A percentile compares a stretch with the other conserved stretches of the same genome.
Conservation (phyloP, 1,140 invertebrate genomes). For the Zeugodacus cucurbitae region DNA sequence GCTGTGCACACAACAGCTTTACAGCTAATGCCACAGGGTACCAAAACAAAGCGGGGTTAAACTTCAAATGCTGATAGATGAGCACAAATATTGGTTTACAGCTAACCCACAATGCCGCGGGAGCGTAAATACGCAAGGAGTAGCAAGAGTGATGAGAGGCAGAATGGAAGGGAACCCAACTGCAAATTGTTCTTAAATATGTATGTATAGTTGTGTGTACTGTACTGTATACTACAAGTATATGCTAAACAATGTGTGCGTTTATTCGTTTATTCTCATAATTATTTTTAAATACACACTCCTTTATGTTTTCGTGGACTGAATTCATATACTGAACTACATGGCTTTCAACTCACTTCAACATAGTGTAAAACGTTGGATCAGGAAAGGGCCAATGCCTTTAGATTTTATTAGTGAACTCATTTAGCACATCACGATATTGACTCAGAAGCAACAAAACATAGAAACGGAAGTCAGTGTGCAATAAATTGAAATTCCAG, state of each 20-base stretch:
- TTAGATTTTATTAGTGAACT: background rate
- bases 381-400: background rate
- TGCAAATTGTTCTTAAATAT: too few species aligned
- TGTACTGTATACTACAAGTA: too few species aligned
- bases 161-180: background rate
- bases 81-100: constrained; percentile 8
- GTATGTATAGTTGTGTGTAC: background rate
- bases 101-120: background rate
- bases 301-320: too few species aligned
- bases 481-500: background rate
- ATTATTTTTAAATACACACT: too few species aligned
- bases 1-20: background rate
- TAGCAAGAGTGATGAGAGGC: background rate
- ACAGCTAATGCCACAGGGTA: background rate
- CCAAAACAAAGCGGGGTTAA: background rate
- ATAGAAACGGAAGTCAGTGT: background rate
- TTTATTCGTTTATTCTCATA: too few species aligned
- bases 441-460: background rate
- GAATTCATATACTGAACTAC: background rate
- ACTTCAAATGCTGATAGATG: background rate
- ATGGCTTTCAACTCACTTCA: background rate
- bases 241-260: too few species aligned
- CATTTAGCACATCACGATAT: background rate
- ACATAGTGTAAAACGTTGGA: background rate
- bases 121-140: background rate